Conservation (phyloP, 2,113 vertebrate genomes). For the Siniperca knerii region DNA sequence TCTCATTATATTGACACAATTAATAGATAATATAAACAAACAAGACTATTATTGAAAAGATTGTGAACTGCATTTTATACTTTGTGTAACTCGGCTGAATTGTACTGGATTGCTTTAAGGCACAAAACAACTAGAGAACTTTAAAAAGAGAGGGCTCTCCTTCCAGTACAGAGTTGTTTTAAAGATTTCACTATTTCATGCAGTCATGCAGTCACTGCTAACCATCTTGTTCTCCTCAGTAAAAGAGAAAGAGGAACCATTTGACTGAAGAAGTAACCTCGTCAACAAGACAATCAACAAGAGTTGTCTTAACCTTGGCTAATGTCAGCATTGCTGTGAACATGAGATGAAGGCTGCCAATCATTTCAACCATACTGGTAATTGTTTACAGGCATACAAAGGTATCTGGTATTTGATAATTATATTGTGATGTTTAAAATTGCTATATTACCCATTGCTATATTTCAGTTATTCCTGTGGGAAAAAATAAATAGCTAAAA, state of each 20-base stretch:
- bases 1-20: neutral
- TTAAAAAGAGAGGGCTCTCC: neutral
- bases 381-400: slow-evolving; percentile 1
- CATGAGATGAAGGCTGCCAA: neutral
- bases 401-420: neutral
- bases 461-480: neutral
- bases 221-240: neutral
- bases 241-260: neutral
- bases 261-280: neutral
- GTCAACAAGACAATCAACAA: neutral
- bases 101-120: neutral
- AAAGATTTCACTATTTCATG: neutral
- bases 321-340: neutral
- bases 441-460: neutral
- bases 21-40: neutral
- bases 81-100: neutral
- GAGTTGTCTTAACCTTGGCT: neutral
- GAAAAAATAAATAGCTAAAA: neutral
- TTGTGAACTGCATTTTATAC: neutral
- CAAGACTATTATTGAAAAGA: neutral
- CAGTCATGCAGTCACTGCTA: neutral
- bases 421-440: neutral
- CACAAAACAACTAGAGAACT: neutral
- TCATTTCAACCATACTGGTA: neutral
- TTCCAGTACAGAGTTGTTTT: neutral